A percentile compares a stretch with the other conserved stretches of the same genome.
Evolutionary conservation across 1,140 invertebrate genomes (phyloP).

Genomic region (Ceratina japonica): DNA sequence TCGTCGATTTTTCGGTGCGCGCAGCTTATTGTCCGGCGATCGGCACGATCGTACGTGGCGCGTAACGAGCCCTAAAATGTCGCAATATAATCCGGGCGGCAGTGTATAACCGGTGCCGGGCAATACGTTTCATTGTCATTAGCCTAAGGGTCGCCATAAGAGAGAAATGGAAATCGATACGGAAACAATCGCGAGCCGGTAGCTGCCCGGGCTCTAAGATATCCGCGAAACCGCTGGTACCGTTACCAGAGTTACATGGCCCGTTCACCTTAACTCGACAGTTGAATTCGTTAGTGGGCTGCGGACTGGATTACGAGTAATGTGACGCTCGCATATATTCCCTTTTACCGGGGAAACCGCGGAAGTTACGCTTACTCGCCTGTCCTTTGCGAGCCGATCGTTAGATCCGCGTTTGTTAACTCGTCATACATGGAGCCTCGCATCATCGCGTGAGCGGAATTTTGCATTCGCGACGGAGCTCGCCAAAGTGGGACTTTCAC

Average conservation of each 20-base stretch:
- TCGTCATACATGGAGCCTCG: neutral
- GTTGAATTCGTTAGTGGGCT: constrained; percentile 53
- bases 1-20: constrained; percentile 19
- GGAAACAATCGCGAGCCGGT: constrained; percentile 56
- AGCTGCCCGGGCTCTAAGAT: constrained; percentile 17
- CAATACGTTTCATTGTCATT: constrained; percentile 49
- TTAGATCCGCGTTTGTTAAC: constrained; percentile 32
- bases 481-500: constrained; percentile 11
- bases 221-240: constrained; percentile 41
- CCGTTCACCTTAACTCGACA: constrained; percentile 48
- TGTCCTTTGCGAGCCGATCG: constrained; percentile 18
- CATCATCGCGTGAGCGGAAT: no score
- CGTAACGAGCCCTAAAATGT: constrained; percentile 47
- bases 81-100: constrained; percentile 21
- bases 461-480: no score
- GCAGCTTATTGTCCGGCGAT: constrained; percentile 21
- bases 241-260: constrained; percentile 58
- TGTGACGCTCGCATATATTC: constrained; percentile 47
- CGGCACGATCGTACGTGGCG: constrained; percentile 22
- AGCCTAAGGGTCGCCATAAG: constrained; percentile 44
- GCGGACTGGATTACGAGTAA: constrained; percentile 50
- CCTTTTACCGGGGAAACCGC: constrained; percentile 42
- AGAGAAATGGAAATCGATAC: constrained; percentile 55
- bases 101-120: neutral
- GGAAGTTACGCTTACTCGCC: constrained; percentile 7